A percentile compares a stretch with the other conserved stretches of the same genome.
Evolutionary conservation across 2,113 vertebrate genomes (phyloP).

Genomic region (Morone saxatilis): DNA sequence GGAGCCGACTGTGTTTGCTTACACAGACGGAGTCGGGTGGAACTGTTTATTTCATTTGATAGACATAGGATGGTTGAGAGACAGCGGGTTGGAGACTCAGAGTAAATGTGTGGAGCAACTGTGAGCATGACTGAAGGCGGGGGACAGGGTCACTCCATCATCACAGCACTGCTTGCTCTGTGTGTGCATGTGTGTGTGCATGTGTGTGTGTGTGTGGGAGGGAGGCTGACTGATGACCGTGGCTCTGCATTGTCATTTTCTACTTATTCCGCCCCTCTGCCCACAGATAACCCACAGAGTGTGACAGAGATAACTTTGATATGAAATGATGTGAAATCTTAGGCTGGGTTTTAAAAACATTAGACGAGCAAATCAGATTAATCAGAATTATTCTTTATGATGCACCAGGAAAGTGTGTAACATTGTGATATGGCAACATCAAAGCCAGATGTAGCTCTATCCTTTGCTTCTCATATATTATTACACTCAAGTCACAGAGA

Average conservation of each 20-base stretch:
- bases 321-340: background rate
- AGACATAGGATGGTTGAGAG: background rate
- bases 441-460: no score
- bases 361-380: no score
- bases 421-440: no score
- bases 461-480: no score
- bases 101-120: conserved; percentile 2
- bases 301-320: conserved; percentile 21
- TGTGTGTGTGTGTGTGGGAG: conserved; percentile 18
- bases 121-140: conserved; percentile 17
- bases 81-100: conserved; percentile 23
- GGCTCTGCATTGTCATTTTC: conserved; percentile 37
- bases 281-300: conserved; percentile 9
- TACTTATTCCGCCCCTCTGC: background rate
- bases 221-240: conserved; percentile 9
- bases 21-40: background rate
- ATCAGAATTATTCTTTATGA: background rate
- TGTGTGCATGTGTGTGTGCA: background rate
- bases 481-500: background rate
- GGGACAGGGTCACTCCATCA: conserved; percentile 23
- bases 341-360: background rate
- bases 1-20: background rate
- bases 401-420: no score
- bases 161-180: conserved; percentile 9
- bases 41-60: conserved; percentile 2